These are phyloP conservation scores for Agrilus biguttatus DNA, from an alignment of 2,888 invertebrate species.

Conservation along the genomic window DNA sequence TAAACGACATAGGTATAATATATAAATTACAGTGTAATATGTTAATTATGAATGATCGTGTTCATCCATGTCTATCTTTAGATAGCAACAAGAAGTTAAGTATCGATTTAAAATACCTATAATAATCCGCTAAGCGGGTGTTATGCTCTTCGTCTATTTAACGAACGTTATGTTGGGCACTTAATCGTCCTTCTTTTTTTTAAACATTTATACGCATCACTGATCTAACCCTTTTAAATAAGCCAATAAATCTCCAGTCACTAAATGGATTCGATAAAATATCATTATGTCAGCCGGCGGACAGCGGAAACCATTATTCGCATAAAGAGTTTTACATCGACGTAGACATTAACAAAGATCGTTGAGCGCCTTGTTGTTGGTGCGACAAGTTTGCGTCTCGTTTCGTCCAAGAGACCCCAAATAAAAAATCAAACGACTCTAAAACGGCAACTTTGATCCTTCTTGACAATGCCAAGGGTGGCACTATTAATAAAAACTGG, in stretches of 20 bases:
- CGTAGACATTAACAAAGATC: conserved; percentile 2
- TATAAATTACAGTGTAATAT: not conserved
- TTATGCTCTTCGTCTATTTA: no score
- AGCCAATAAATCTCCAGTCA: conserved; percentile 7
- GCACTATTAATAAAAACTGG: conserved; percentile 28
- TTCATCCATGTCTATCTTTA: no score
- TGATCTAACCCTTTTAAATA: conserved; percentile 5
- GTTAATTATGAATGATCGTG: no score
- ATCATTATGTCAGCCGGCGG: not conserved
- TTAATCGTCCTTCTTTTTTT: not conserved
- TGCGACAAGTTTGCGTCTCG: no score
- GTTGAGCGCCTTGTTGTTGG: no score
- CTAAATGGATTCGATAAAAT: not conserved
- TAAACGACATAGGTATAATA: not conserved
- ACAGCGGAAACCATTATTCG: conserved; percentile 6
- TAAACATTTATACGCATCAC: not conserved
- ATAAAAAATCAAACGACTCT: conserved; percentile 24
- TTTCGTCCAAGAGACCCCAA: conserved; percentile 19
- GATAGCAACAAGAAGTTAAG: no score
- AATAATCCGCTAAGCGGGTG: no score
- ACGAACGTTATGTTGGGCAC: no score
- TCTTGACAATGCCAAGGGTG: conserved; percentile 23
- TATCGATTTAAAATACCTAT: not conserved
- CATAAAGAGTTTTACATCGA: conserved; percentile 6
- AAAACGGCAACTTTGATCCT: conserved; percentile 19